Conservation (phyloP, 1,140 invertebrate genomes). For the Trichogramma pretiosum region DNA sequence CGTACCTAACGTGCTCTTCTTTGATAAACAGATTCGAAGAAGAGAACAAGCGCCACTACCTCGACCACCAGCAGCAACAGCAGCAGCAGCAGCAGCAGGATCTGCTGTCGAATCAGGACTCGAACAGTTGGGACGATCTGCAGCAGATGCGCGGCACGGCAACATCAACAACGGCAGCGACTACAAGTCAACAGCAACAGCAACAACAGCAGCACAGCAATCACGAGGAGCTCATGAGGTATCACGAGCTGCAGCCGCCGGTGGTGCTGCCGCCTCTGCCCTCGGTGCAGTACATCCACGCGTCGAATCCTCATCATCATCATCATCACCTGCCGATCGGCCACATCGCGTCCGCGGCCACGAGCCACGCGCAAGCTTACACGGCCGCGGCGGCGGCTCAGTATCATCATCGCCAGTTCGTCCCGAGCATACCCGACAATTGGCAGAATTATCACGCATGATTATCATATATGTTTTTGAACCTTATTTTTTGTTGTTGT, state of each 20-base stretch:
- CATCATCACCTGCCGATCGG: constrained; percentile 27
- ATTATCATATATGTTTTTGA: no score
- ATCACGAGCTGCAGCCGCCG: constrained; percentile 45
- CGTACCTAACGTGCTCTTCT: no score
- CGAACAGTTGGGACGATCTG: constrained; percentile 6
- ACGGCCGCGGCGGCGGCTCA: no score
- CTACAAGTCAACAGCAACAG: constrained; percentile 3
- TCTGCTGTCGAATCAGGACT: background rate
- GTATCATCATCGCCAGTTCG: no score
- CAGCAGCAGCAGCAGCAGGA: constrained; percentile 1
- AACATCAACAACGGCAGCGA: constrained; percentile 10
- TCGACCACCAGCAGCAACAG: no score
- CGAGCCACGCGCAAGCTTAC: no score
- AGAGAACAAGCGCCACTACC: constrained; percentile 41
- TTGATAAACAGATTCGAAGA: constrained; percentile 42
- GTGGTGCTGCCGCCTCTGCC: constrained; percentile 29
- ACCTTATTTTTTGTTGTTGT: no score
- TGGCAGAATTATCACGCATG: no score
- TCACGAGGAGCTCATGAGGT: constrained; percentile 41
- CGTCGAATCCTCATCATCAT: constrained; percentile 28
- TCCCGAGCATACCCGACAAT: no score
- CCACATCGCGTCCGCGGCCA: background rate
- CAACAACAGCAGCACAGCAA: constrained; percentile 1
- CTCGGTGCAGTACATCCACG: constrained; percentile 38
- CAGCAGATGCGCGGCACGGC: no score